Evolutionary conservation across 30 jellyfish, hydroid and myxozoan species (phyloP).

Genomic region (Cassiopea andromeda): DNA sequence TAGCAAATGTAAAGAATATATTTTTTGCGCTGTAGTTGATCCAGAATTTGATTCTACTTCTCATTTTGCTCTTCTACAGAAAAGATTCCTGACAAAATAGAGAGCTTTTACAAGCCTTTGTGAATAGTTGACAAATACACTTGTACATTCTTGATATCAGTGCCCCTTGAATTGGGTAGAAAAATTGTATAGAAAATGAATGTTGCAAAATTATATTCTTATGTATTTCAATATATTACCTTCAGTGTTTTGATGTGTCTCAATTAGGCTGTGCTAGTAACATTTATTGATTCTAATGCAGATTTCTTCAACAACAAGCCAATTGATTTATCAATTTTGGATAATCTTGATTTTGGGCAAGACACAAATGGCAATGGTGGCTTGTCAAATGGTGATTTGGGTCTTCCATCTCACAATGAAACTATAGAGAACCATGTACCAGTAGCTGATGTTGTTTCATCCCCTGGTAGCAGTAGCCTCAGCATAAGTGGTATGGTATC

Average conservation of each 20-base stretch:
- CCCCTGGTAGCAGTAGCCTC: conserved; percentile 54
- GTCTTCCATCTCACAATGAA: conserved; percentile 39
- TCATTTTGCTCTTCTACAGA: too few relatives aligned
- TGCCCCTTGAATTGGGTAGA: too few relatives aligned
- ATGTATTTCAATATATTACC: neutral
- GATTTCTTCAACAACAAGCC: conserved; percentile 66
- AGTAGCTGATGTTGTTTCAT: conserved; percentile 49
- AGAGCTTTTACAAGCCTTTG: too few relatives aligned
- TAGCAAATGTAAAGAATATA: too few relatives aligned
- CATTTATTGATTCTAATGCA: neutral
- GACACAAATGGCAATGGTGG: conserved; percentile 55
- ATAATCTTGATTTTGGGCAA: conserved; percentile 69
- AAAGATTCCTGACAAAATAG: too few relatives aligned
- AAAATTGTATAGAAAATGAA: too few relatives aligned
- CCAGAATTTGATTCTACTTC: too few relatives aligned
- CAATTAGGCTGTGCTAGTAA: neutral
- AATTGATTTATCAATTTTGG: conserved; percentile 60
- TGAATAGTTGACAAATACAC: too few relatives aligned
- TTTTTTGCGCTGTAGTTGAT: too few relatives aligned
- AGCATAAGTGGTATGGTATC: conserved; percentile 63
- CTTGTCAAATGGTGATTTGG: conserved; percentile 73
- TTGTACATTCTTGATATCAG: too few relatives aligned
- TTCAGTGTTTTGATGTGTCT: neutral
- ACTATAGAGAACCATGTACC: conserved; percentile 10
- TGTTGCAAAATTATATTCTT: too few relatives aligned